phyloP scores from a whole-genome alignment of 2,113 vertebrate genomes.

The Anser cygnoides region DNA sequence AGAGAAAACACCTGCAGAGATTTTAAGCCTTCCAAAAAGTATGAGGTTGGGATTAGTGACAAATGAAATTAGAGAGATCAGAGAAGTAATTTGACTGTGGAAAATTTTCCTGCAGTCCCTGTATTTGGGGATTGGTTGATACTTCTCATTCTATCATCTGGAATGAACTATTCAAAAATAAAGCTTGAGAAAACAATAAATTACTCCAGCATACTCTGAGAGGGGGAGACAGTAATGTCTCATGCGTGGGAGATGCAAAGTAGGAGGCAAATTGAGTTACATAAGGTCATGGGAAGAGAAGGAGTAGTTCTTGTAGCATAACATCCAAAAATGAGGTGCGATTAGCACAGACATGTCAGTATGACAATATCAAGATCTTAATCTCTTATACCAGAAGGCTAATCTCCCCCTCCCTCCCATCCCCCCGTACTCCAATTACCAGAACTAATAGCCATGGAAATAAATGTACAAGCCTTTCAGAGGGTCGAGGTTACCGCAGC shows the following conservation, averaged over 20 bases:
- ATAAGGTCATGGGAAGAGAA: slow-evolving; percentile 77
- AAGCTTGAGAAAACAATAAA: slow-evolving; percentile 19
- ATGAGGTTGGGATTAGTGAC: background rate
- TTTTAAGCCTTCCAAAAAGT: slow-evolving; percentile 10
- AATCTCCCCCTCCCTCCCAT: background rate
- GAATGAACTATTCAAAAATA: background rate
- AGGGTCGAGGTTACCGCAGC: background rate
- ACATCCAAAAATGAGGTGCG: slow-evolving; percentile 29
- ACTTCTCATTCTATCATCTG: background rate
- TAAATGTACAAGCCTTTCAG: background rate
- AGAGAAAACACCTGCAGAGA: slow-evolving; percentile 50
- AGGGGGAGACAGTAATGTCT: background rate
- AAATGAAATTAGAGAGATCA: background rate
- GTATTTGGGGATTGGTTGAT: background rate
- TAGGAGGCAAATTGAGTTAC: slow-evolving; percentile 63
- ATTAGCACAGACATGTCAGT: background rate
- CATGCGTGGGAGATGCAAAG: slow-evolving; percentile 43
- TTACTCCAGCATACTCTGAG: background rate
- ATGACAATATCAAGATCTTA: background rate
- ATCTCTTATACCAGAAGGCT: background rate
- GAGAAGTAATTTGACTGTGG: background rate
- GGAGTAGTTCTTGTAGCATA: background rate
- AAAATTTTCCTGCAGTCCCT: background rate
- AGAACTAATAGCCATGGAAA: slow-evolving; percentile 33
- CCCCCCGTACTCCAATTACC: background rate